These are phyloP conservation scores for Drosophila mauritiana DNA, from an alignment of 1,140 invertebrate genomes.

Conservation along the genomic window DNA sequence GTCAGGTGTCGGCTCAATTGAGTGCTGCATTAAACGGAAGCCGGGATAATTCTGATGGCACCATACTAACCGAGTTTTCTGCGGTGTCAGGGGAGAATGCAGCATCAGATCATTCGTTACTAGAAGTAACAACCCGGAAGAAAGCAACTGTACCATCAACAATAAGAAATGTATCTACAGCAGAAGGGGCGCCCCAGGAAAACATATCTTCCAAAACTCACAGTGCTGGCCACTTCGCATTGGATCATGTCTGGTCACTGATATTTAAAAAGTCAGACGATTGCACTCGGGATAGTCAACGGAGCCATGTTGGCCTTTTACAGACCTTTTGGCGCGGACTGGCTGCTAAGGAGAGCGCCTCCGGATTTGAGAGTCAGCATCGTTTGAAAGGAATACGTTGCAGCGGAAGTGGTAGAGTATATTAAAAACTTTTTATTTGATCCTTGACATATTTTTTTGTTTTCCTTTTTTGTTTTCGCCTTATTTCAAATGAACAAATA, in stretches of 20 bases:
- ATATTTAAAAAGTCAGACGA: slow-evolving; percentile 53
- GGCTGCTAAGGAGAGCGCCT: slow-evolving; percentile 22
- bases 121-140: slow-evolving; percentile 7
- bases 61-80: slow-evolving; percentile 54
- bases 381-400: slow-evolving; percentile 79
- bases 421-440: neutral
- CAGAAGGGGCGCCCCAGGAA: slow-evolving; percentile 19
- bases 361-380: slow-evolving; percentile 64
- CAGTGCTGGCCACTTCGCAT: slow-evolving; percentile 12
- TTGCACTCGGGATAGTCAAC: slow-evolving; percentile 69
- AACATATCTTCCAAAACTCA: slow-evolving; percentile 1
- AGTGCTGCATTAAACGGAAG: slow-evolving; percentile 45
- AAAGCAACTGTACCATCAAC: slow-evolving; percentile 19
- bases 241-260: slow-evolving; percentile 53
- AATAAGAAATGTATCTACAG: neutral
- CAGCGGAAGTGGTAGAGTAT: slow-evolving; percentile 81
- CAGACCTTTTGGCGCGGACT: slow-evolving; percentile 61
- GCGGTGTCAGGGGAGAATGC: slow-evolving; percentile 14
- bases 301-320: slow-evolving; percentile 75
- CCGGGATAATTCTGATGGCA: slow-evolving; percentile 54
- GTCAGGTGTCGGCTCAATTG: slow-evolving; percentile 56
- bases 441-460: slow-evolving; percentile 11
- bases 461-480: slow-evolving; percentile 29
- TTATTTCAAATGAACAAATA: slow-evolving; percentile 5
- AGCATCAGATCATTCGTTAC: neutral